Evolutionary conservation across 2,113 vertebrate genomes (phyloP).

Genomic region (Pipa parva): DNA sequence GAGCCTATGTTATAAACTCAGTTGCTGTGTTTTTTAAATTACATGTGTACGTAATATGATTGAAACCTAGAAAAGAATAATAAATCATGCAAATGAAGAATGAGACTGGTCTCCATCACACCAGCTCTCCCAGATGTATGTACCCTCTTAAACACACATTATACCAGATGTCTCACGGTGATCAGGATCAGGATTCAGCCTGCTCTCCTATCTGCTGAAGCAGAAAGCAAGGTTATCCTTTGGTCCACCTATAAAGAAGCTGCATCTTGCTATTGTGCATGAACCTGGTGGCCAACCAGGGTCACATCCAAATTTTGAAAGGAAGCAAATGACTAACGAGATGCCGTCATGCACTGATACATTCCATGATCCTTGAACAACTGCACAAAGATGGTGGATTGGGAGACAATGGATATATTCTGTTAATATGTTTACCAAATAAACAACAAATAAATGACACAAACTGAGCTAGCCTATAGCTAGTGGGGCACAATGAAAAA

Average conservation of each 20-base stretch:
- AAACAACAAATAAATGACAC: neutral
- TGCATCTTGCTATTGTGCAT: neutral
- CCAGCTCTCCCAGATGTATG: no score
- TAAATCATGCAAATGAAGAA: no score
- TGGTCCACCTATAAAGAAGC: neutral
- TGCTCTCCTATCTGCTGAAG: neutral
- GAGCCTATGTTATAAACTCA: no score
- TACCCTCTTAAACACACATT: no score
- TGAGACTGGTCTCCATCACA: no score
- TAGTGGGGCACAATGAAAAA: constrained; percentile 11
- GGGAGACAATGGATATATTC: neutral
- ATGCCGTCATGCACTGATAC: constrained; percentile 11
- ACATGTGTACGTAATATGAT: no score
- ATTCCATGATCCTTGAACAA: neutral
- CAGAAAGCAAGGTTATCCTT: neutral
- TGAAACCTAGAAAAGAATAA: no score
- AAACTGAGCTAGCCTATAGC: neutral
- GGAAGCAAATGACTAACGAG: neutral
- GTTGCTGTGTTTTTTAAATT: no score
- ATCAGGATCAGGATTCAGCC: constrained; percentile 5
- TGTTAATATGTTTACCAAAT: constrained; percentile 34
- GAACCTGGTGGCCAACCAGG: neutral
- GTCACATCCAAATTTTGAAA: no score
- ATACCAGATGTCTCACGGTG: neutral
- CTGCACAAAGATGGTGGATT: neutral